phyloP scores from a whole-genome alignment of 2,113 vertebrate genomes.

The Ahaetulla prasina region DNA sequence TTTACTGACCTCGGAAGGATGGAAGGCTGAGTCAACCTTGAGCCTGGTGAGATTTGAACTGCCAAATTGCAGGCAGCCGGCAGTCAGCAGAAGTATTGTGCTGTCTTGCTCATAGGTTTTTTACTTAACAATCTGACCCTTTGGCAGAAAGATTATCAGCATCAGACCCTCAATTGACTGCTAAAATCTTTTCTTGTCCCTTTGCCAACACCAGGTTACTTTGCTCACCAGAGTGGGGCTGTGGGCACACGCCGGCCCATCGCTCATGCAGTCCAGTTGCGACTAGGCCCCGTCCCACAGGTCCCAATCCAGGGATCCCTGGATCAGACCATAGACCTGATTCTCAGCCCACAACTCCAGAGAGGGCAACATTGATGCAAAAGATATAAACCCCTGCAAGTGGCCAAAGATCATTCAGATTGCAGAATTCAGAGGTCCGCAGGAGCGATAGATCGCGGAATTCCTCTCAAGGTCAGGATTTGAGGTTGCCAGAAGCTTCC shows the following conservation, averaged over 20 bases:
- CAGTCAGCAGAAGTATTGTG: too few species aligned
- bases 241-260: too few species aligned
- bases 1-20: too few species aligned
- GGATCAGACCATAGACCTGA: not conserved
- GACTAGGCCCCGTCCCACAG: too few species aligned
- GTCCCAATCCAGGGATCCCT: too few species aligned
- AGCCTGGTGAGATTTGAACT: too few species aligned
- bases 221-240: too few species aligned
- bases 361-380: not conserved
- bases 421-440: not conserved
- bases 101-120: not conserved
- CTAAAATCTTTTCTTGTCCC: not conserved
- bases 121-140: not conserved
- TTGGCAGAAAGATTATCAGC: not conserved
- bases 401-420: not conserved
- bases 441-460: not conserved
- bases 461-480: not conserved
- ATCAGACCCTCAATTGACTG: not conserved
- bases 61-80: too few species aligned
- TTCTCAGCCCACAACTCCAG: not conserved
- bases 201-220: not conserved
- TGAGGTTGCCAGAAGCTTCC: not conserved
- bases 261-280: too few species aligned
- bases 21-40: too few species aligned
- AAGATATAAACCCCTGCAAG: not conserved